phyloP scores from a whole-genome alignment of 2,113 vertebrate genomes.

The Gambusia affinis region DNA sequence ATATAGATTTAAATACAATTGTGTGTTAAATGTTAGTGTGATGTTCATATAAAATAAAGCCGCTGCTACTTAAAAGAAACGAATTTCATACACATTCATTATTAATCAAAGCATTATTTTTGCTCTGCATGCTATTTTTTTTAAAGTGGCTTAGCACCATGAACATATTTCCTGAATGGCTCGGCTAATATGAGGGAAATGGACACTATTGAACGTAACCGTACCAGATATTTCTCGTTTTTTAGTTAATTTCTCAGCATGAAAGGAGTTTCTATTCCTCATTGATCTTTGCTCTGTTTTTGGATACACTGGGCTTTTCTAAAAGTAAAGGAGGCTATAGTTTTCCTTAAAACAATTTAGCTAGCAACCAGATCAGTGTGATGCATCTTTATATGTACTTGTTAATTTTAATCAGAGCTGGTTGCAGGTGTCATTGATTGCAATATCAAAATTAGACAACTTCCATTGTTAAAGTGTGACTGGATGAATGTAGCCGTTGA shows the following conservation, averaged over 20 bases:
- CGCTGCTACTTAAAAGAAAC: not conserved
- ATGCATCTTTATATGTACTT: not conserved
- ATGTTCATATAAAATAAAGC: not conserved
- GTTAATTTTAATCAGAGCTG: not conserved
- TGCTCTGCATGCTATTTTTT: too few relatives aligned
- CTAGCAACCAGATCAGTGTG: not conserved
- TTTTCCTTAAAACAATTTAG: not conserved
- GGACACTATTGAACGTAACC: too few relatives aligned
- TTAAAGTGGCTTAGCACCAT: too few relatives aligned
- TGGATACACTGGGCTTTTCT: not conserved
- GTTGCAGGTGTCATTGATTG: too few relatives aligned
- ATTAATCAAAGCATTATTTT: not conserved
- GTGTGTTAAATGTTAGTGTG: not conserved
- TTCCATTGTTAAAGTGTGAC: too few relatives aligned
- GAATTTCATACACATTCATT: not conserved
- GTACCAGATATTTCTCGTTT: too few relatives aligned
- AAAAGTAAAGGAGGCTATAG: not conserved
- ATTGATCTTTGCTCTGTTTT: not conserved
- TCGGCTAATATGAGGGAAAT: too few relatives aligned
- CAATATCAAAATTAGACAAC: too few relatives aligned
- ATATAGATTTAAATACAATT: not conserved
- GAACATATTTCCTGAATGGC: too few relatives aligned
- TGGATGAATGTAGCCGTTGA: not conserved
- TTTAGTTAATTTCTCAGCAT: not conserved
- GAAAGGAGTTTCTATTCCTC: not conserved